Conservation (phyloP, 2,888 invertebrate genomes). For the Pollenia angustigena region DNA sequence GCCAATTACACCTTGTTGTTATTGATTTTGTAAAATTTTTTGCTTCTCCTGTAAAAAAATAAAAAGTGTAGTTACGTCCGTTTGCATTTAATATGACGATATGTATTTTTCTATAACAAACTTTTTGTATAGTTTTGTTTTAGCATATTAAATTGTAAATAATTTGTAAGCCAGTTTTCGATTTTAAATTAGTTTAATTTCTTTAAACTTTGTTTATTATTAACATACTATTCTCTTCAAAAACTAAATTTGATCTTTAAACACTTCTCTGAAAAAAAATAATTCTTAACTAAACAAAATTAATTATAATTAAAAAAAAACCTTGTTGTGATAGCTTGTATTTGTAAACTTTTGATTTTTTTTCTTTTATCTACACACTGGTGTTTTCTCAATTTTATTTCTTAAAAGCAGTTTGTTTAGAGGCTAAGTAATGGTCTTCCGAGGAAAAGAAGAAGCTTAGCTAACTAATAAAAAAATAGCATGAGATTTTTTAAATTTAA, state of each 20-base stretch:
- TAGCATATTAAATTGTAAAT: slow-evolving; percentile 57
- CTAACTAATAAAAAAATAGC: neutral
- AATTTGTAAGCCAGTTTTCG: slow-evolving; percentile 52
- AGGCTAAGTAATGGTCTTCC: slow-evolving; percentile 67
- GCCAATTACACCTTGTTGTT: too few relatives aligned
- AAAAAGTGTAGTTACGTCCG: too few relatives aligned
- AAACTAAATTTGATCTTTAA: neutral
- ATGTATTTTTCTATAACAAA: slow-evolving; percentile 65
- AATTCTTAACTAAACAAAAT: slow-evolving; percentile 47
- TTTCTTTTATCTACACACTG: slow-evolving; percentile 43
- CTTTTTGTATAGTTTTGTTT: slow-evolving; percentile 60
- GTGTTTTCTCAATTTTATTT: slow-evolving; percentile 30
- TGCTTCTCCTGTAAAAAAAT: too few relatives aligned
- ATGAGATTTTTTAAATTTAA: slow-evolving; percentile 60
- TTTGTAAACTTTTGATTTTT: slow-evolving; percentile 61
- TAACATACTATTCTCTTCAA: neutral
- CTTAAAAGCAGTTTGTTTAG: slow-evolving; percentile 55
- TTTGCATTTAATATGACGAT: too few relatives aligned
- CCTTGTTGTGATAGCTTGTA: slow-evolving; percentile 72
- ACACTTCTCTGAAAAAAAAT: slow-evolving; percentile 11
- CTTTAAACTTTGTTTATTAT: slow-evolving; percentile 30
- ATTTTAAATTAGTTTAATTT: slow-evolving; percentile 56
- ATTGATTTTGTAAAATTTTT: too few relatives aligned
- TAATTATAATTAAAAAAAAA: slow-evolving; percentile 56
- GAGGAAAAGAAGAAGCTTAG: slow-evolving; percentile 55